Percentiles rank a stretch among this genome's conserved stretches.
phyloP scores from a whole-genome alignment of 1,140 invertebrate genomes.

The Temnothorax longispinosus region DNA sequence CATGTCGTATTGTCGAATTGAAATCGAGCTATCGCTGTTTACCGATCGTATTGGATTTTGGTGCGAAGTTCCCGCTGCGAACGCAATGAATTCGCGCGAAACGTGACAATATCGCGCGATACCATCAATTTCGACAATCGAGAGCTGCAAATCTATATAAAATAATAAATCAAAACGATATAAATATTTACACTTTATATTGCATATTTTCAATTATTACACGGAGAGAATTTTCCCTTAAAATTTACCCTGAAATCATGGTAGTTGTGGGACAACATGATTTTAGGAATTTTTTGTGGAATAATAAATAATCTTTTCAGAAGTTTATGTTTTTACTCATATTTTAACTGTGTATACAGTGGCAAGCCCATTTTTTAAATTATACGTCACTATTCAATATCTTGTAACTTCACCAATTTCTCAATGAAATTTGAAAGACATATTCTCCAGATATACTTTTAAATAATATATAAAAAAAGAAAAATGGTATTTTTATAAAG shows the following conservation, averaged over 20 bases:
- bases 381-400: background rate
- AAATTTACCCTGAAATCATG: too few species aligned
- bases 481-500: background rate
- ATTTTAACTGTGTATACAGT: background rate
- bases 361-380: background rate
- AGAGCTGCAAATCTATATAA: background rate
- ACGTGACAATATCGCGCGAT: constrained; percentile 24
- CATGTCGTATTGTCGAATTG: constrained; percentile 29
- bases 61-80: background rate
- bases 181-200: background rate
- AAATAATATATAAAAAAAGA: background rate
- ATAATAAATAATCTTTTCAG: background rate
- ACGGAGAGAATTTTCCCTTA: too few species aligned
- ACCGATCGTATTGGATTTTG: constrained; percentile 3
- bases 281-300: background rate
- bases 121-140: background rate
- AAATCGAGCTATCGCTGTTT: constrained; percentile 25
- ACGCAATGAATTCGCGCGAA: background rate
- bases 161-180: constrained; percentile 1
- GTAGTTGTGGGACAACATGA: too few species aligned
- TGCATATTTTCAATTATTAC: background rate
- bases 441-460: background rate
- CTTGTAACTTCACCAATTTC: constrained; percentile 2
- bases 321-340: background rate
- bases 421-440: constrained; percentile 26